Evolutionary conservation across 2,113 vertebrate genomes (phyloP), one percentile per base, ranked within the genome.

Genomic region (Ameiurus melas): DNA sequence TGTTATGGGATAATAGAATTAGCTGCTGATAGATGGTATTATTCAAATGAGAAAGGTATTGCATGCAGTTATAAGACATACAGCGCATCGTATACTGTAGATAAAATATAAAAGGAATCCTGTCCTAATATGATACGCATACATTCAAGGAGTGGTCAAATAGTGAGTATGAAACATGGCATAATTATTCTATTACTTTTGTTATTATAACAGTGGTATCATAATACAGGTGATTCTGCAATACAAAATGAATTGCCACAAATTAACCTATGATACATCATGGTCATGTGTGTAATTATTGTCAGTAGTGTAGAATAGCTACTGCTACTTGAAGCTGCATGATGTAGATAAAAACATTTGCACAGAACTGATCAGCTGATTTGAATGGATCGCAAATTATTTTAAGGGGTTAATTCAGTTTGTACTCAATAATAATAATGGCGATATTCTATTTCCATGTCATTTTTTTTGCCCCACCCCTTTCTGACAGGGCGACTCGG

Each of bases 401-500:
- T 81, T 81, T 10, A 58, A 80, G 4, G 17, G 7, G 17, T 33
- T 80, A 19, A 80, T 80, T 30, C 22, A 53, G 47, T 30, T 55
- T 19, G 2, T 80, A 55, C 1, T 47, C 12, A 43, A 27, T 39
- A n/a, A 55, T 80, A 57, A 55, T 55, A 57, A 80, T 57, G 27
- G 0, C 6, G 9, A 33, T 58, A 58, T 47, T 81, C 17, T 33
- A 58, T 81, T 79, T 20, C 17, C n/a, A 58, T 36, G 39, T 80
- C 51, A 2, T 77, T 47, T n/a, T 51, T n/a, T 81, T 12, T 81
- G 22, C 58, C 12, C 82, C 16, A 6, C 62, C 39, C 7, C 25
- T 89, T 62, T 87, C 25, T 86, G 4, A 25, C 64, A 97, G 97
- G 97, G 97, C 19, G 88, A 94, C 0, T 91, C 90, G 0, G 96